Base-by-base conservation (phyloP, 1,140 invertebrate species). In the Chironomus striatipennis region DNA sequence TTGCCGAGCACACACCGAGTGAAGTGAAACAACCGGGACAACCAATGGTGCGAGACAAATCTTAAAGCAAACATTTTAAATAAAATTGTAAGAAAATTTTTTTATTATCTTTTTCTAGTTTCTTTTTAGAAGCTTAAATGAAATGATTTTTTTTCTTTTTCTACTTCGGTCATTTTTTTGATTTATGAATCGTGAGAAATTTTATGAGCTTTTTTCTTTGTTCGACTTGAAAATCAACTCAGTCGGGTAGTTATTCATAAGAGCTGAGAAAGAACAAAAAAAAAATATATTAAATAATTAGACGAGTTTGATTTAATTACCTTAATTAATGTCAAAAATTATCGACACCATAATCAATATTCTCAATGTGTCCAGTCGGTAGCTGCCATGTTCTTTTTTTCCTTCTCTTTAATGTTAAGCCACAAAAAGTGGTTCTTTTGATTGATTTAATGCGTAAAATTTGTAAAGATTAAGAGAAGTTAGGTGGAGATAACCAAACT, bases 141-240 rank as follows among this genome's bases (percentile, higher is more conserved):
- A n/a, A 57, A 10, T 57, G 47, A n/a, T 12, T 57, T 12, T 57
- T 57, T 5, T 34, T 34, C 1, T 34, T 34, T 34, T 34, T 34
- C 24, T 34, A 34, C 24, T 34, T 34, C 24, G 24, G 24, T 34
- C 24, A 57, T 57, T 12, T 57, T 70, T 18, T 70, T 70, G 65
- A 70, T 70, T 70, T 70, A 70, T 70, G 65, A 21, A 70, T 70
- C 65, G 65, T 70, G 65, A 70, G 65, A 70, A 70, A 21, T 21
- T 70, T 70, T 17, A 34, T 34, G 47, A n/a, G 47, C 47, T 57
- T 57, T 57, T 57, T n/a, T n/a, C n/a, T n/a, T n/a, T n/a, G n/a
- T n/a, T n/a, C n/a, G n/a, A n/a, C n/a, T n/a, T n/a, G n/a, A n/a
- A n/a, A n/a, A n/a, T n/a, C n/a, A 34, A 34, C 24, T 5, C 24